Evolutionary conservation across 2,113 vertebrate genomes (phyloP).

Genomic region (Paedocypris sp.): DNA sequence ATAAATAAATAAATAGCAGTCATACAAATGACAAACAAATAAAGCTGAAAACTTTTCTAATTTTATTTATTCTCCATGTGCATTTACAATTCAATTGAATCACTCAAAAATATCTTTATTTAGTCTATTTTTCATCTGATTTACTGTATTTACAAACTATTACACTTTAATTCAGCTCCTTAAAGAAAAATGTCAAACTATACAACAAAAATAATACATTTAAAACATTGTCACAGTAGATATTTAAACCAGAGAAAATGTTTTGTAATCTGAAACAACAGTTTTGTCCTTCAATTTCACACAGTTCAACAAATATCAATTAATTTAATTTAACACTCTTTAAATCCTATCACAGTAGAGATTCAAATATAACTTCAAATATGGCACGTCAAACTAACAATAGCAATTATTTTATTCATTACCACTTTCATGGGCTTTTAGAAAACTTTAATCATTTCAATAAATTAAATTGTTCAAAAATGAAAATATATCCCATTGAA

Average conservation of each 20-base stretch:
- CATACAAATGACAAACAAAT: no score
- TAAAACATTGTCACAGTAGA: not conserved
- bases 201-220: not conserved
- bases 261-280: not conserved
- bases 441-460: not conserved
- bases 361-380: no score
- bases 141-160: slow-evolving; percentile 27
- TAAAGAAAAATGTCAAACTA: slow-evolving; percentile 23
- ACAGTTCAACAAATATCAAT: no score
- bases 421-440: no score
- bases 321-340: no score
- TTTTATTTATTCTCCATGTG: slow-evolving; percentile 42
- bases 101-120: not conserved
- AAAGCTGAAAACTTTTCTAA: slow-evolving; percentile 12
- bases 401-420: no score
- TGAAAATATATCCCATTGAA: not conserved
- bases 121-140: not conserved
- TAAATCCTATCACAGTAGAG: no score
- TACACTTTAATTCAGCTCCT: not conserved
- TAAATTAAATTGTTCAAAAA: not conserved
- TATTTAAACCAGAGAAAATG: no score
- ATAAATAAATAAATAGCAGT: no score
- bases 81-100: slow-evolving; percentile 44
- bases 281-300: no score
- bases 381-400: no score